These are phyloP conservation scores for Erpornis zantholeuca DNA, from an alignment of 2,113 vertebrate species.

Conservation along the genomic window DNA sequence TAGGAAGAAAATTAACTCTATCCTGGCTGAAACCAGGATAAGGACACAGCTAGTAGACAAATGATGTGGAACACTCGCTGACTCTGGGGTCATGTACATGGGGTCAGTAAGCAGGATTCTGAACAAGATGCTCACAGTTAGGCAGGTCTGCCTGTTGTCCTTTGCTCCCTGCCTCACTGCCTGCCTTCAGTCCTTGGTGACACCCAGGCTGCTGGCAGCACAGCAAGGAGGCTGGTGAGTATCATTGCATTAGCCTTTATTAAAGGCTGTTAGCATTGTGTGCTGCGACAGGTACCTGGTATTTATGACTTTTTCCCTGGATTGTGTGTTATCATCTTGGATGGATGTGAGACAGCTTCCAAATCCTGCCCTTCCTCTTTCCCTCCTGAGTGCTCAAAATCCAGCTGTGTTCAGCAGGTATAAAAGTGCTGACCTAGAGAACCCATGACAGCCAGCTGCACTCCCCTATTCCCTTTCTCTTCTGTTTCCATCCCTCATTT, in stretches of 20 bases:
- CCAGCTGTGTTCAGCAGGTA: constrained; percentile 23
- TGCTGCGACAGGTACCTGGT: not conserved
- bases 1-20: not conserved
- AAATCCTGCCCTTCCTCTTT: constrained; percentile 1
- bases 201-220: not conserved
- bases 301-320: not conserved
- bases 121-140: not conserved
- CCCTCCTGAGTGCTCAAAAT: not conserved
- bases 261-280: not conserved
- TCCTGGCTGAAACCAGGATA: not conserved
- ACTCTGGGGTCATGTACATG: not conserved
- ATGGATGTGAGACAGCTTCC: not conserved
- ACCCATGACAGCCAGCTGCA: constrained; percentile 8
- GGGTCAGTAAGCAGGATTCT: not conserved
- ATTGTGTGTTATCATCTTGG: not conserved
- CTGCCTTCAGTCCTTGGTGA: not conserved
- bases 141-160: not conserved
- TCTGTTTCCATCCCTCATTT: not conserved
- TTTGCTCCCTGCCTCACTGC: not conserved
- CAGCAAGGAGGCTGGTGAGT: not conserved
- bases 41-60: not conserved
- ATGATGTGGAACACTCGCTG: not conserved
- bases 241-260: not conserved
- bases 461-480: not conserved
- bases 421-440: not conserved